Base-by-base conservation (phyloP, 2,888 invertebrate species). In the Calameuta filiformis region DNA sequence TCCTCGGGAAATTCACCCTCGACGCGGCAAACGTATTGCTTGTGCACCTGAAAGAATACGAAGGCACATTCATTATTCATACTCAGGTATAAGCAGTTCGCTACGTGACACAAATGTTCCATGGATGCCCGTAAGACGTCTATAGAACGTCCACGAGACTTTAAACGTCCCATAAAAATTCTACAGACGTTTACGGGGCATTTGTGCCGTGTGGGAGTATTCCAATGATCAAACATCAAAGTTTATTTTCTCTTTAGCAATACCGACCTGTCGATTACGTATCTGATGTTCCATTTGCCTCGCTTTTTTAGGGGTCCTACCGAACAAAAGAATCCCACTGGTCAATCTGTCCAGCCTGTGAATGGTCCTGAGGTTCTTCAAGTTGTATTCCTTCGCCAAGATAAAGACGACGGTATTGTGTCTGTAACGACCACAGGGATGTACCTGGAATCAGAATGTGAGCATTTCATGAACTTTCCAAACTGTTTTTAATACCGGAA, bases 331-430 rank as follows among this genome's bases (percentile, higher is more conserved):
- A 73, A 99, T 92, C 86, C 97, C 97, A 89, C 99, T 99, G 69
- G 99, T 99, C 90, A 99, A 94, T 89, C 99, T 95, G 93, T 99
- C 99, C 90, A 99, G 94, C 89, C 99, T 95, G 93, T 99, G 98
- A 87, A 98, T 97, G 85, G 98, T 98, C 91, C 98, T 94, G 84
- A 99, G 93, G 90, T 98, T 98, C 92, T 97, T 97, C 92, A 98
- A 93, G 92, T 97, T 97, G 92, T 98, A 96, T 92, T 99, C 98
- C 92, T 98, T 98, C 86, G 98, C 98, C 88, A 99, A 94, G 88
- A 99, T 98, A 92, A 98, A 98, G 78, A 98, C 96, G 83, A 99
- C 97, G 11, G 98, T 98, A 93, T 99, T 99, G 93, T 98, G 98
- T 77, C 98, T 94, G 93, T 99, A 99, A 89, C 99, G 94, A 81